Conservation (phyloP, 2,113 vertebrate genomes). For the Isichthys henryi region DNA sequence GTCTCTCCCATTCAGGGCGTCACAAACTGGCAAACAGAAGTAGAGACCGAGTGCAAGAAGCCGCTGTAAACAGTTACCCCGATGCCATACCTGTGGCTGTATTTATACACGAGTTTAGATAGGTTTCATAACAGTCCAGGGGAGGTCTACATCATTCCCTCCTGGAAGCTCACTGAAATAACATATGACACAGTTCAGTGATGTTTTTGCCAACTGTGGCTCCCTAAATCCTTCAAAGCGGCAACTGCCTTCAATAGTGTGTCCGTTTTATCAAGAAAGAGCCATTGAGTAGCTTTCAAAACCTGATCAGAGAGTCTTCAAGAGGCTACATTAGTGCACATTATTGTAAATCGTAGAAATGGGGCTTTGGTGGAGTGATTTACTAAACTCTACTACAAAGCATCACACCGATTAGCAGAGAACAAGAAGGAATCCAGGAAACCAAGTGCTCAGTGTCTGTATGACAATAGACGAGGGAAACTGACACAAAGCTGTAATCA, state of each 20-base stretch:
- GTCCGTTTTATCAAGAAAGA: background rate
- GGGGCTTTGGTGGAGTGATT: background rate
- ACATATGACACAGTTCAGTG: background rate
- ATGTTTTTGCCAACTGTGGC: background rate
- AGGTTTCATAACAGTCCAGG: background rate
- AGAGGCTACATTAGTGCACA: background rate
- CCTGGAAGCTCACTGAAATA: background rate
- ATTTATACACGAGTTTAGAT: background rate
- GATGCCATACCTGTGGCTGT: background rate
- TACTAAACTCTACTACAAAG: background rate
- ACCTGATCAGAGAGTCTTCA: background rate
- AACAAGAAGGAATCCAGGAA: background rate
- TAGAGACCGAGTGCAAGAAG: background rate
- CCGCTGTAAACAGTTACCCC: background rate
- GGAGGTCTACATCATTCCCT: background rate
- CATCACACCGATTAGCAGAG: conserved; percentile 6
- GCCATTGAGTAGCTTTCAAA: background rate
- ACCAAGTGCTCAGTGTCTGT: background rate
- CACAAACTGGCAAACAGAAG: background rate
- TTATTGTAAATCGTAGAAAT: background rate
- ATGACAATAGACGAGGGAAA: conserved; percentile 12
- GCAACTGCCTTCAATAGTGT: background rate
- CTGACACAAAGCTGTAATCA: background rate
- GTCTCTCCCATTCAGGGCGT: background rate
- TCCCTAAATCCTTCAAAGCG: background rate